These are phyloP conservation scores for Pteronotus mesoamericanus DNA, from an alignment of 2,797 vertebrate genomes.

Conservation along the genomic window DNA sequence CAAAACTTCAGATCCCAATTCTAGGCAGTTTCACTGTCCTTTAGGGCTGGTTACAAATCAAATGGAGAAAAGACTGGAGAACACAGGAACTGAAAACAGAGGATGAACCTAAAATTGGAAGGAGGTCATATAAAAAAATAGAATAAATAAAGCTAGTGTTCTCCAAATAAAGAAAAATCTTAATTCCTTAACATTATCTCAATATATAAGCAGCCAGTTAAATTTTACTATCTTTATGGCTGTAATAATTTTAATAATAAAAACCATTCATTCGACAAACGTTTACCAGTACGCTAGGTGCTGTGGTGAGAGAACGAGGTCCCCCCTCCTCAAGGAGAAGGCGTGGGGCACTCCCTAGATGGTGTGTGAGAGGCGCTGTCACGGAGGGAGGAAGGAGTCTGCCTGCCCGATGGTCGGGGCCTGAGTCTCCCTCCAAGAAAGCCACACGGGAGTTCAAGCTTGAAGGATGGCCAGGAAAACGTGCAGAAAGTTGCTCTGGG, in stretches of 20 bases:
- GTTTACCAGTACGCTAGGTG: neutral
- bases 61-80: neutral
- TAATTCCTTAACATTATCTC: neutral
- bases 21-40: neutral
- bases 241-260: neutral
- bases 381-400: neutral
- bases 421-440: too few relatives aligned
- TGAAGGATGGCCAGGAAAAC: neutral
- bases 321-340: neutral
- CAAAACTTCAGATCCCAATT: slow-evolving; percentile 54
- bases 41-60: neutral
- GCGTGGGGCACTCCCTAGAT: neutral
- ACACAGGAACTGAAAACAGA: neutral
- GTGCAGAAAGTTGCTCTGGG: neutral
- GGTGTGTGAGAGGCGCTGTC: too few relatives aligned
- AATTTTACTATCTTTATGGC: neutral
- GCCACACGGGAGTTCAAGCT: neutral
- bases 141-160: neutral
- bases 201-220: neutral
- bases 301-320: neutral
- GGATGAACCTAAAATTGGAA: neutral
- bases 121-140: neutral
- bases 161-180: neutral
- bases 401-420: too few relatives aligned
- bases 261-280: neutral